A percentile compares a stretch with the other conserved stretches of the same genome.
These are phyloP conservation scores for Hypercompe scribonia DNA, from an alignment of 2,888 invertebrate species.

Conservation along the genomic window DNA sequence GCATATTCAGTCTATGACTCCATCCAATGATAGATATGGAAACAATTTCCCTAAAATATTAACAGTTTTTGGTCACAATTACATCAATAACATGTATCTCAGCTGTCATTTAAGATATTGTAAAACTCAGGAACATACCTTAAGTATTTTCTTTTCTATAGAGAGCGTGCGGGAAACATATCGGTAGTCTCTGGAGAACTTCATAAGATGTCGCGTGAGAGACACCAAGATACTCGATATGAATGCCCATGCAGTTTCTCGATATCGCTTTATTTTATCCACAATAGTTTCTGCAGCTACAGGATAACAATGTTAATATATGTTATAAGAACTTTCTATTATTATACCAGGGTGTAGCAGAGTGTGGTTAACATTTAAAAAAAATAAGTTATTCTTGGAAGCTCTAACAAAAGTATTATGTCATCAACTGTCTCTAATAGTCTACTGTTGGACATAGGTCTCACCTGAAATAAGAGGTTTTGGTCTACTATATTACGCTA, in stretches of 20 bases:
- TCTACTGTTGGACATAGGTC: too few species aligned
- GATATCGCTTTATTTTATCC: slow-evolving; percentile 76
- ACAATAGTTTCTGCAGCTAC: slow-evolving; percentile 74
- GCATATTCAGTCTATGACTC: too few species aligned
- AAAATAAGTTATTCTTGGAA: not conserved
- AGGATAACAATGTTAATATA: not conserved
- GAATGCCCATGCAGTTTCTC: slow-evolving; percentile 89
- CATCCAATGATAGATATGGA: too few species aligned
- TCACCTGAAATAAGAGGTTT: too few species aligned
- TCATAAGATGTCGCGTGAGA: slow-evolving; percentile 93
- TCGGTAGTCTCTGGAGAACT: slow-evolving; percentile 96
- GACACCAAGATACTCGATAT: slow-evolving; percentile 93
- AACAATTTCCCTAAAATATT: too few species aligned
- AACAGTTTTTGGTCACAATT: too few species aligned
- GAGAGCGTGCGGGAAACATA: slow-evolving; percentile 96
- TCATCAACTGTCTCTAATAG: not conserved
- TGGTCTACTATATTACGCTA: too few species aligned
- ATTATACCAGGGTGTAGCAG: not conserved
- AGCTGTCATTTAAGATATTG: not conserved
- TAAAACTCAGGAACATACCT: slow-evolving; percentile 85
- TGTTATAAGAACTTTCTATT: not conserved
- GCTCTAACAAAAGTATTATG: not conserved
- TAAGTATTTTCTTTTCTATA: slow-evolving; percentile 95
- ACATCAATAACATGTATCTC: not conserved
- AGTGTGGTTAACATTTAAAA: not conserved